phyloP scores from a whole-genome alignment of 2,797 vertebrate species.

The Rhinogobio ventralis region DNA sequence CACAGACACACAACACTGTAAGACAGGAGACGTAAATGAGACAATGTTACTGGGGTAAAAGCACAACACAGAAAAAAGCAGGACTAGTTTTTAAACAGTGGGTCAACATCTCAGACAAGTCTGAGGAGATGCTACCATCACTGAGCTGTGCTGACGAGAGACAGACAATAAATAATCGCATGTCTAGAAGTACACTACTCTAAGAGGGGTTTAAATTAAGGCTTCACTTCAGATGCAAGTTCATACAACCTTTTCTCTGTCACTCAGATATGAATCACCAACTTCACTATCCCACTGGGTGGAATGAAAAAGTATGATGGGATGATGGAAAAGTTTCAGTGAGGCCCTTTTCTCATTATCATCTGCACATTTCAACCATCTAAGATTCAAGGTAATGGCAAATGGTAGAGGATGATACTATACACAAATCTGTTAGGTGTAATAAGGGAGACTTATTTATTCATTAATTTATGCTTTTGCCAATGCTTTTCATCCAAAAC shows the following conservation, averaged over 20 bases:
- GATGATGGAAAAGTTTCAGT: neutral
- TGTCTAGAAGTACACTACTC: slow-evolving; percentile 10
- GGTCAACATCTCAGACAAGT: neutral
- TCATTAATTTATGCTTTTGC: neutral
- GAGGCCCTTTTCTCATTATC: neutral
- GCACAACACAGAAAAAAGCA: neutral
- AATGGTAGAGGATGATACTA: neutral
- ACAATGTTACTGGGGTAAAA: neutral
- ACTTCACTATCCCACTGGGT: slow-evolving; percentile 41
- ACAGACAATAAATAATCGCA: neutral
- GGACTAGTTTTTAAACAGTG: neutral
- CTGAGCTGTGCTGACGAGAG: neutral
- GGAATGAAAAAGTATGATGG: slow-evolving; percentile 8
- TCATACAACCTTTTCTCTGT: slow-evolving; percentile 37
- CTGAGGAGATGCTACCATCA: neutral
- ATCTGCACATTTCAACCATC: neutral
- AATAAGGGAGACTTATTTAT: neutral
- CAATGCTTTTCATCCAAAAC: neutral
- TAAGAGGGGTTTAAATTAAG: neutral
- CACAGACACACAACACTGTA: slow-evolving; percentile 7
- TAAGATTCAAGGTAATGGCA: neutral
- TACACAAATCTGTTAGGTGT: neutral
- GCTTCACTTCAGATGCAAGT: neutral
- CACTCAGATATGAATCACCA: slow-evolving; percentile 23
- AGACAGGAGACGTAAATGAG: neutral